phyloP scores from a whole-genome alignment of 2,113 vertebrate genomes.

The Prolemur simus region DNA sequence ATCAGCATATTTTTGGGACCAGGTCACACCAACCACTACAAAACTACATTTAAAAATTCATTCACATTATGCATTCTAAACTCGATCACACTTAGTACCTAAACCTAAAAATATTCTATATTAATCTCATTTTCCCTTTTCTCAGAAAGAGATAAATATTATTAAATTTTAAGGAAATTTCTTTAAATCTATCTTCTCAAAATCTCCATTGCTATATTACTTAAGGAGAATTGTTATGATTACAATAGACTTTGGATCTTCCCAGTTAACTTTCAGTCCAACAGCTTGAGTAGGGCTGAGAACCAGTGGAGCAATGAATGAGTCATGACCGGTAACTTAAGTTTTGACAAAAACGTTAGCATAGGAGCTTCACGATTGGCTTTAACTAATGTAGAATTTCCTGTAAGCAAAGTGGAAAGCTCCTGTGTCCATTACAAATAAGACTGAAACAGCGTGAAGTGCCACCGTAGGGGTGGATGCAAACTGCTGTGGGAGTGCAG shows the following conservation, averaged over 20 bases:
- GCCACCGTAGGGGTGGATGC: background rate
- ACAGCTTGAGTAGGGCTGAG: background rate
- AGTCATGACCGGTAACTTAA: background rate
- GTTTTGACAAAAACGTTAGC: background rate
- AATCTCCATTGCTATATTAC: background rate
- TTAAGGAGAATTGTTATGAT: background rate
- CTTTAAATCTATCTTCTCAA: background rate
- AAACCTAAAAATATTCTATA: conserved; percentile 18
- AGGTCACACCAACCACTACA: background rate
- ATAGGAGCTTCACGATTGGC: background rate
- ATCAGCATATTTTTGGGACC: background rate
- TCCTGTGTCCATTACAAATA: background rate
- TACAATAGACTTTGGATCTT: background rate
- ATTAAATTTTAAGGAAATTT: conserved; percentile 7
- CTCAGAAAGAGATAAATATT: background rate
- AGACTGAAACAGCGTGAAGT: background rate
- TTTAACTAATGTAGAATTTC: background rate
- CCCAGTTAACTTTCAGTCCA: background rate
- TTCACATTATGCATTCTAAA: conserved; percentile 16
- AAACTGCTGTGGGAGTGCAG: background rate
- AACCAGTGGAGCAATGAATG: background rate
- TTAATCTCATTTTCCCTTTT: conserved; percentile 25
- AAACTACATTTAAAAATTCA: conserved; percentile 21
- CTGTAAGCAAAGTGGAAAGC: background rate
- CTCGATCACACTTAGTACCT: background rate